A percentile compares a stretch with the other conserved stretches of the same genome.
These are phyloP conservation scores for Pycnomerus fuliginosus DNA, from an alignment of 2,888 invertebrate genomes.

Conservation along the genomic window DNA sequence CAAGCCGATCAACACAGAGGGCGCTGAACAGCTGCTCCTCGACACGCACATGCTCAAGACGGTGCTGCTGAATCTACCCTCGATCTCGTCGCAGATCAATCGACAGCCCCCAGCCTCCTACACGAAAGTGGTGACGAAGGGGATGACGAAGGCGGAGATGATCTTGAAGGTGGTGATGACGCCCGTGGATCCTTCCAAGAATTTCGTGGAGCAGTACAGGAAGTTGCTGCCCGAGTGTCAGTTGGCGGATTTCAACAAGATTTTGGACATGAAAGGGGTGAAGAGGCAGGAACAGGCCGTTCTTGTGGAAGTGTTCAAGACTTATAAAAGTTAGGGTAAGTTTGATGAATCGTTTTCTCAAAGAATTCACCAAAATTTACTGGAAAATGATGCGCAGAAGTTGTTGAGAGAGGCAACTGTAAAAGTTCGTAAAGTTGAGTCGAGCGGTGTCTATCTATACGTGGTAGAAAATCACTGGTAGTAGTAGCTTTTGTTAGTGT, in stretches of 20 bases:
- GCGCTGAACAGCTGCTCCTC: constrained; percentile 90
- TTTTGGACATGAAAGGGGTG: constrained; percentile 90
- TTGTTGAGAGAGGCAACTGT: too few relatives aligned
- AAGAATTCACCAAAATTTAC: too few relatives aligned
- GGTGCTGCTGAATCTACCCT: constrained; percentile 90
- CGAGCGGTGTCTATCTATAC: too few relatives aligned
- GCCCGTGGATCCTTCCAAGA: constrained; percentile 75
- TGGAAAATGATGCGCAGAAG: not conserved
- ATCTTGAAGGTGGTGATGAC: constrained; percentile 98
- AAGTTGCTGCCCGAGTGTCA: constrained; percentile 89
- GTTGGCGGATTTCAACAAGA: constrained; percentile 87
- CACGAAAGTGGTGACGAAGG: constrained; percentile 66
- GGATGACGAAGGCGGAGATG: constrained; percentile 99
- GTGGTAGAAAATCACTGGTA: too few relatives aligned
- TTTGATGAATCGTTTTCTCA: too few relatives aligned
- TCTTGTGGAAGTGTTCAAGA: constrained; percentile 61
- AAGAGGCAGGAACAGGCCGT: constrained; percentile 60
- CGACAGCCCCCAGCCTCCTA: constrained; percentile 88
- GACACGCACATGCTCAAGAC: constrained; percentile 96
- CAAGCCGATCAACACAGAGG: constrained; percentile 83
- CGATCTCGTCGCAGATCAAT: constrained; percentile 84
- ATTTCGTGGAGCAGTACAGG: constrained; percentile 86
- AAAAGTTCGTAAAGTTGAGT: too few relatives aligned
- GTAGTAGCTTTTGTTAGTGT: too few relatives aligned
- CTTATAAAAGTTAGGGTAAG: constrained; percentile 36